Conservation (phyloP, 1,140 invertebrate species). For the Achatina immaculata region DNA sequence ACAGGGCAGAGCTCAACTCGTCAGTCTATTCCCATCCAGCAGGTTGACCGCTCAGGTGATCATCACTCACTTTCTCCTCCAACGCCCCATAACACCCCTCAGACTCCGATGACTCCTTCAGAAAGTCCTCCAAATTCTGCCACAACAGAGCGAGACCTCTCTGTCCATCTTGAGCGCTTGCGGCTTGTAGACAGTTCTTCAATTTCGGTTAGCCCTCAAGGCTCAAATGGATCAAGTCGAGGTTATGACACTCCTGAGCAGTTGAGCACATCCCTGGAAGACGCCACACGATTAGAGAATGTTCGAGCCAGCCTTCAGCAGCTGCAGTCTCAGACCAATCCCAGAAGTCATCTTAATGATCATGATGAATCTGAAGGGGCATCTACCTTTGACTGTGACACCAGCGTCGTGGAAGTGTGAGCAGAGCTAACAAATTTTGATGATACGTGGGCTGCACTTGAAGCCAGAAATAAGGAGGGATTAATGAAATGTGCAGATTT, state of each 20-base stretch:
- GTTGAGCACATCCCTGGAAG: slow-evolving; percentile 24
- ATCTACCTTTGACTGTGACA: slow-evolving; percentile 6
- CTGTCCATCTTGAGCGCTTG: slow-evolving; percentile 55
- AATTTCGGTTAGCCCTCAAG: slow-evolving; percentile 34
- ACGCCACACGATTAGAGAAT: slow-evolving; percentile 31
- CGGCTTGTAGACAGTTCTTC: slow-evolving; percentile 44
- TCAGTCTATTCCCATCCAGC: slow-evolving; percentile 47
- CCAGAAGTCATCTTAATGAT: not conserved
- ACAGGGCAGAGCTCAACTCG: slow-evolving; percentile 5
- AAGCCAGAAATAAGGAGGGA: no score
- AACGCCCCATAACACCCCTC: slow-evolving; percentile 63
- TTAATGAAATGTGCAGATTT: no score
- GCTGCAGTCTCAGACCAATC: slow-evolving; percentile 7
- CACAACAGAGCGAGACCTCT: slow-evolving; percentile 58
- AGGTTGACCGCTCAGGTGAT: slow-evolving; percentile 51
- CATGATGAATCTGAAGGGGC: slow-evolving; percentile 1
- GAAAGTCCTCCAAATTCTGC: slow-evolving; percentile 60
- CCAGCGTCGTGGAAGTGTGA: slow-evolving; percentile 4
- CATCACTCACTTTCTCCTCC: slow-evolving; percentile 55
- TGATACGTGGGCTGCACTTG: no score
- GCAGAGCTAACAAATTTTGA: no score
- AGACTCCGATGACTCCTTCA: slow-evolving; percentile 62
- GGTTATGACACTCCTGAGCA: slow-evolving; percentile 35
- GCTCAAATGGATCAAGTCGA: slow-evolving; percentile 11
- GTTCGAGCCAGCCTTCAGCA: slow-evolving; percentile 35